These are phyloP conservation scores for Arrhamphus sclerolepis DNA, from an alignment of 2,797 vertebrate species.

Conservation along the genomic window DNA sequence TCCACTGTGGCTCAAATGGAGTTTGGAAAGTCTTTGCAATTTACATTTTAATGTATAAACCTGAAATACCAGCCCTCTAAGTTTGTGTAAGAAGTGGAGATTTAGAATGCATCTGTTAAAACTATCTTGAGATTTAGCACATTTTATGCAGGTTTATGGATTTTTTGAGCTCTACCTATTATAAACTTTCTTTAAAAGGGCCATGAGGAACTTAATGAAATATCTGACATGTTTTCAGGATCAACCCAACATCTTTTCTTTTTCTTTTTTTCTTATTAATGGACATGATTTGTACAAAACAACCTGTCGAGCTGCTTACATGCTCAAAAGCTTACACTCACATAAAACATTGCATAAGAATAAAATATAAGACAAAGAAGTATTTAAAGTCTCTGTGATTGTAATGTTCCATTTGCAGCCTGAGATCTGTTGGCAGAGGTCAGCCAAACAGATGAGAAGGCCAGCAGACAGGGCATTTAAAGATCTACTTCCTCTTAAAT, in stretches of 20 bases:
- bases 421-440: conserved; percentile 18
- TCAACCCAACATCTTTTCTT: conserved; percentile 6
- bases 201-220: conserved; percentile 12
- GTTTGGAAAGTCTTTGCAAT: conserved; percentile 4
- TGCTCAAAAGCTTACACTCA: conserved; percentile 12
- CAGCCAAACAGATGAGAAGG: conserved; percentile 16
- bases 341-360: conserved; percentile 16
- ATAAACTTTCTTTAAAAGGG: background rate
- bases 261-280: conserved; percentile 15
- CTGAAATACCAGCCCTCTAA: background rate
- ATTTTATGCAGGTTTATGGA: background rate
- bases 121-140: background rate
- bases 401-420: conserved; percentile 14
- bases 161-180: background rate
- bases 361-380: conserved; percentile 7
- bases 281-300: conserved; percentile 11
- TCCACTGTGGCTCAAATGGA: conserved; percentile 12
- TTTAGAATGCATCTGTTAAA: conserved; percentile 1
- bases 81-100: conserved; percentile 3
- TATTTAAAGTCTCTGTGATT: conserved; percentile 5
- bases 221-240: conserved; percentile 11
- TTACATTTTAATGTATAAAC: conserved; percentile 16
- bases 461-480: conserved; percentile 40
- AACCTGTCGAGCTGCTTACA: conserved; percentile 15
- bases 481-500: conserved; percentile 53